phyloP scores from a whole-genome alignment of 2,113 vertebrate species.

The Crotalus helleri region DNA sequence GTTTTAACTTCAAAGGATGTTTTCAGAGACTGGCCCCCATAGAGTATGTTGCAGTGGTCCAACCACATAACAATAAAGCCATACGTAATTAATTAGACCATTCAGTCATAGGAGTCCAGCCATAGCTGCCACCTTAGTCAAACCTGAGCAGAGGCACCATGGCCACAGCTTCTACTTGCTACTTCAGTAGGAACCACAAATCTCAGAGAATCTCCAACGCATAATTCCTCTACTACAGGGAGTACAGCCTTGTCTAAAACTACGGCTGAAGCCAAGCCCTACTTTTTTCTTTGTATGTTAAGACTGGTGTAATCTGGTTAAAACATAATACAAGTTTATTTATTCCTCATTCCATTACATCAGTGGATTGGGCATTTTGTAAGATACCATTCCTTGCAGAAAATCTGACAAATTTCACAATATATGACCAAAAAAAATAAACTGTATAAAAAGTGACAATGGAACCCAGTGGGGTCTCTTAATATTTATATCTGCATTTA shows the following conservation, averaged over 20 bases:
- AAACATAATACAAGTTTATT: background rate
- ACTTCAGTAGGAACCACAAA: background rate
- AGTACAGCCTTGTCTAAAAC: background rate
- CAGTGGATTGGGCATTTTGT: background rate
- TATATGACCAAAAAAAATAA: background rate
- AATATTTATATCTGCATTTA: background rate
- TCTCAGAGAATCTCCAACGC: background rate
- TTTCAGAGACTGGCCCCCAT: too few relatives aligned
- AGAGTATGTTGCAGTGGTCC: too few relatives aligned
- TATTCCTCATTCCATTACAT: background rate
- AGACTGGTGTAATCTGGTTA: background rate
- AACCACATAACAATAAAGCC: too few relatives aligned
- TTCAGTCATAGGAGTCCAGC: too few relatives aligned
- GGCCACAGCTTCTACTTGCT: background rate
- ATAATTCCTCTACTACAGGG: background rate
- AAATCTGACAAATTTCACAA: background rate
- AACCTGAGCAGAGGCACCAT: background rate
- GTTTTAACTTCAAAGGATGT: background rate
- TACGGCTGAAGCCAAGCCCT: background rate
- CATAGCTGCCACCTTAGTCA: too few relatives aligned
- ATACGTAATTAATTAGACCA: too few relatives aligned
- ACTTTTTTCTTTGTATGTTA: background rate
- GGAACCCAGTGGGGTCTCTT: background rate
- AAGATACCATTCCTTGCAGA: background rate
- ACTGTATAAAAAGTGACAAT: background rate